Conservation (phyloP, 2,113 vertebrate species). For the Trogon surrucura region DNA sequence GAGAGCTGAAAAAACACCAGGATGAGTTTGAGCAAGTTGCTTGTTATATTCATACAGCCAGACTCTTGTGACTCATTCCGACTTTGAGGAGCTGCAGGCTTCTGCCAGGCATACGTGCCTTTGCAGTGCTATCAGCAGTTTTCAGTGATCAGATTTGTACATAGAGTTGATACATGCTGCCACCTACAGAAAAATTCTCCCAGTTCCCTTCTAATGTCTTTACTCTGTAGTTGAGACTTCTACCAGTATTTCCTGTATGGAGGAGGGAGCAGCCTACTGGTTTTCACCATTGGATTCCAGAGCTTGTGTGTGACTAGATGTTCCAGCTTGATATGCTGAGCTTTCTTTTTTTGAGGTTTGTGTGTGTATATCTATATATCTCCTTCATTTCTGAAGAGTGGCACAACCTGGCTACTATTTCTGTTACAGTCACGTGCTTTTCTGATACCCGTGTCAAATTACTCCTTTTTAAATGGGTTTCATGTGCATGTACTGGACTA, state of each 20-base stretch:
- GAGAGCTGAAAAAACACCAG: neutral
- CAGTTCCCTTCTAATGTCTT: neutral
- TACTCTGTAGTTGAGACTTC: rapidly evolving
- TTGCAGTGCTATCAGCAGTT: neutral
- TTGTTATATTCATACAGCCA: neutral
- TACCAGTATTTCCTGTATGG: neutral
- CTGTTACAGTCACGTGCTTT: rapidly evolving
- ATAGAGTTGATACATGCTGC: neutral
- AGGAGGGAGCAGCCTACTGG: neutral
- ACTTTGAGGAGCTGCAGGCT: neutral
- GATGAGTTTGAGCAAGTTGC: neutral
- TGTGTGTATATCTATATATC: too few relatives aligned
- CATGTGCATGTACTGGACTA: neutral
- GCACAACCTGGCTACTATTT: neutral
- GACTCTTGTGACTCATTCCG: neutral
- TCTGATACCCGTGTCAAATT: neutral
- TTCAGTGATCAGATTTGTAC: rapidly evolving
- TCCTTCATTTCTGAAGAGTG: neutral
- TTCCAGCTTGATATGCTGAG: neutral
- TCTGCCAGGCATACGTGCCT: neutral
- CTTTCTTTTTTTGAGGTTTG: neutral
- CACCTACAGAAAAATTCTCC: neutral
- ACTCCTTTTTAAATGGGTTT: neutral
- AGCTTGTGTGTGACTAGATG: neutral
- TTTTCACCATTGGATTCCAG: neutral